Conservation (phyloP, 2,797 vertebrate species). For the Notamacropus eugenii region DNA sequence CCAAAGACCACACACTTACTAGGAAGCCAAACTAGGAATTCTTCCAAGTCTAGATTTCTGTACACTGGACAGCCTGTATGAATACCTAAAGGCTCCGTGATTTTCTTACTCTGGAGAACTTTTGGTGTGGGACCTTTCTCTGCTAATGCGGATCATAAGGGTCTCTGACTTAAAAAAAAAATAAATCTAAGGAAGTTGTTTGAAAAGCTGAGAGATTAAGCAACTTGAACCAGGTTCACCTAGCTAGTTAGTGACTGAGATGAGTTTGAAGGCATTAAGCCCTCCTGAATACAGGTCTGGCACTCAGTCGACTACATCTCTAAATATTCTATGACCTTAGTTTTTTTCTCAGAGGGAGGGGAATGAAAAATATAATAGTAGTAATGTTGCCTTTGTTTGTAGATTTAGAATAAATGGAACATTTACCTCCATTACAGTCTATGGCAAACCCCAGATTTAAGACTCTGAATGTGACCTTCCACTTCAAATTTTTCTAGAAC, state of each 20-base stretch:
- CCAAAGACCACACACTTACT: neutral
- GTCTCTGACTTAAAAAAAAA: neutral
- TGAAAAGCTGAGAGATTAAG: neutral
- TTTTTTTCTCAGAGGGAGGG: neutral
- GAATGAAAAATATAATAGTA: neutral
- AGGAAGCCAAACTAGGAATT: neutral
- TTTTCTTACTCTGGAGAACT: neutral
- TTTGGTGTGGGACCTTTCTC: neutral
- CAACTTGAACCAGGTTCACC: neutral
- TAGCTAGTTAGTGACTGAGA: neutral
- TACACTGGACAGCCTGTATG: neutral
- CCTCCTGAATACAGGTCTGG: neutral
- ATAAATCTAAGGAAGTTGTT: neutral
- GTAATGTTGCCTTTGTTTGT: neutral
- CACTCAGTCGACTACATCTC: neutral
- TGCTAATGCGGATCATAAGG: neutral
- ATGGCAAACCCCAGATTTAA: conserved; percentile 4
- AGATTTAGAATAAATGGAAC: neutral
- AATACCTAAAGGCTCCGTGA: neutral
- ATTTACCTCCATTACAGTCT: neutral
- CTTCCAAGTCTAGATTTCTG: neutral
- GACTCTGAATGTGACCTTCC: neutral
- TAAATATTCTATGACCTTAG: neutral
- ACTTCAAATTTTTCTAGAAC: neutral
- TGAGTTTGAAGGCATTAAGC: neutral